Evolutionary conservation across 2,888 invertebrate species (phyloP), one percentile per base, ranked within the genome.

Genomic region (Gari tellinella): DNA sequence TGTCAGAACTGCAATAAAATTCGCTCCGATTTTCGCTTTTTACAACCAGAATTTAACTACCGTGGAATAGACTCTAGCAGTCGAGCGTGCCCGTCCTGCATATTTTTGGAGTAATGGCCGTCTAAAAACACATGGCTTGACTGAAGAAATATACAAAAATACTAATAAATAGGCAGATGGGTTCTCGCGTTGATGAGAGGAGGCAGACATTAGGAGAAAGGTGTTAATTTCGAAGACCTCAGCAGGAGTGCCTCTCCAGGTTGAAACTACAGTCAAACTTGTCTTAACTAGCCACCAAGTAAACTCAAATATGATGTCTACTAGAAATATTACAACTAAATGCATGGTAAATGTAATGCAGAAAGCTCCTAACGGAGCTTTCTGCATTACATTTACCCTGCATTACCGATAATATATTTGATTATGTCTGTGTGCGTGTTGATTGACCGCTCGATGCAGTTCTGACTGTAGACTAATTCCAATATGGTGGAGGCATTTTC

Each of bases 81-180:
- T 81, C 83, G 80, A 75, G 73, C 83, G 56, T 82, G 61, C 55
- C 26, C 49, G 31, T 40, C 63, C 67, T 55, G 46, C 64, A 70
- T 67, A 60, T 62, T 72, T 62, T 53, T 40, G 38, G 48, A 64
- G 43, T 41, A 56, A 58, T 56, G 53, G 51, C 51, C 46, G 68
- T 38, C 43, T 21, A 48, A 67, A 70, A 78, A 73, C 78, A 74
- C 78, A 78, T 78, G 78, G 66, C 70, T 52, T 40, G 31, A n/a
- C 17, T 75, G n/a, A 17, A 58, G 75, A 75, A 65, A 66, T 75
- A 69, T 75, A 70, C 70, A 67, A 67, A 64, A 52, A 43, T 56
- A 52, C 67, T 64, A 53, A 70, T 69, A 63, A 64, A 66, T 62
- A 55, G 58, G 53, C 73, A 73, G 66, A 70, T 65, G 73, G 69